Percentiles rank a stretch among this genome's conserved stretches.
Conservation (phyloP, 2,797 vertebrate species). For the Merluccius polli region DNA sequence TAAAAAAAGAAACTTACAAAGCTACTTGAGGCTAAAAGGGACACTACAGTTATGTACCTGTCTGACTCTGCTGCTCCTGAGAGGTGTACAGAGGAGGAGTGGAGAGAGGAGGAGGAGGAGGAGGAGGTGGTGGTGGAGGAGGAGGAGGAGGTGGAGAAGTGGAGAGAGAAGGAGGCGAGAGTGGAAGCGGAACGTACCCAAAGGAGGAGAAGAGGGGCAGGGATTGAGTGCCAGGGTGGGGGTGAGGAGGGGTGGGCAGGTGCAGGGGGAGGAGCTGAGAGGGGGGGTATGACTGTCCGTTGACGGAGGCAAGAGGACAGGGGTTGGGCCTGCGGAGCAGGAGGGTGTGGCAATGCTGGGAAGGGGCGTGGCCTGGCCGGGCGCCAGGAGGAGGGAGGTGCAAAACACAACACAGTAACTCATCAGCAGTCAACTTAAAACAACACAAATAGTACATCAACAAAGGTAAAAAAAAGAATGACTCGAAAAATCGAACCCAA, state of each 20-base stretch:
- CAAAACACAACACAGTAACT: constrained; percentile 78
- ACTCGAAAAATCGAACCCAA: constrained; percentile 49
- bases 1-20: constrained; percentile 6
- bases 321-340: constrained; percentile 81
- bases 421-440: constrained; percentile 73
- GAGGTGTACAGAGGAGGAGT: constrained; percentile 70
- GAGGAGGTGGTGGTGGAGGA: constrained; percentile 40
- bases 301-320: constrained; percentile 77
- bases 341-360: constrained; percentile 85
- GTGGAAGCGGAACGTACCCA: constrained; percentile 80
- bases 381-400: constrained; percentile 67
- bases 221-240: constrained; percentile 76
- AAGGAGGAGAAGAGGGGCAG: constrained; percentile 88
- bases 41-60: constrained; percentile 80
- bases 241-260: constrained; percentile 73
- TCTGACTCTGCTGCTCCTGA: constrained; percentile 80
- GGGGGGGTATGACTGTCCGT: constrained; percentile 81
- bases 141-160: constrained; percentile 59
- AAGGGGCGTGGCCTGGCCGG: constrained; percentile 81
- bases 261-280: constrained; percentile 80
- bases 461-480: constrained; percentile 47
- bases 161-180: constrained; percentile 73
- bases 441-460: constrained; percentile 62
- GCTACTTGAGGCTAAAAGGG: constrained; percentile 56
- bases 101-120: constrained; percentile 49